Conservation (phyloP, 2,888 invertebrate genomes). For the Gryllus longicercus region DNA sequence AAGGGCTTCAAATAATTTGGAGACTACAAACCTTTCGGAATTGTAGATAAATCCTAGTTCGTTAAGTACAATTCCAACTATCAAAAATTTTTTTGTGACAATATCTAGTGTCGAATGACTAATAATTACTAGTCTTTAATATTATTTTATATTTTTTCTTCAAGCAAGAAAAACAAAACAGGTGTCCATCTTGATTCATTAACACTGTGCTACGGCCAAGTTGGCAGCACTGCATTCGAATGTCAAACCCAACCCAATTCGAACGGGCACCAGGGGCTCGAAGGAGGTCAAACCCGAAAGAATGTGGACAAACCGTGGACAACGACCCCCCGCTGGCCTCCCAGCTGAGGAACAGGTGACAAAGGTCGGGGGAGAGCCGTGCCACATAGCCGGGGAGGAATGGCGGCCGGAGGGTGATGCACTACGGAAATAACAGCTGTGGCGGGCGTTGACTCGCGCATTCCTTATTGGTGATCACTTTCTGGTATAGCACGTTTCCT, state of each 20-base stretch:
- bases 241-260: conserved; percentile 17
- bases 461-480: too few species aligned
- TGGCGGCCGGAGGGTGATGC: neutral
- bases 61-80: too few species aligned
- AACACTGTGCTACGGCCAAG: neutral
- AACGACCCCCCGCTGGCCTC: neutral
- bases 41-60: too few species aligned
- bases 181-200: neutral
- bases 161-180: neutral
- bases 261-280: neutral
- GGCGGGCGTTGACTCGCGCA: too few species aligned
- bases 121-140: too few species aligned
- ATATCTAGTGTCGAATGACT: too few species aligned
- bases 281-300: neutral
- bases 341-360: neutral
- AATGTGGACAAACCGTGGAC: neutral
- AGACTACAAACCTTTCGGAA: too few species aligned
- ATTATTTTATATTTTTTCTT: too few species aligned
- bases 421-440: too few species aligned
- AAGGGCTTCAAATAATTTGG: too few species aligned
- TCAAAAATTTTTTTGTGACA: too few species aligned
- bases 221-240: conserved; percentile 8
- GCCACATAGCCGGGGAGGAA: neutral
- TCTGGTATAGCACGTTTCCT: too few species aligned
- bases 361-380: neutral